Evolutionary conservation across 2,797 vertebrate species (phyloP), one percentile per base, ranked within the genome.

Genomic region (Phalloptychus januarius): DNA sequence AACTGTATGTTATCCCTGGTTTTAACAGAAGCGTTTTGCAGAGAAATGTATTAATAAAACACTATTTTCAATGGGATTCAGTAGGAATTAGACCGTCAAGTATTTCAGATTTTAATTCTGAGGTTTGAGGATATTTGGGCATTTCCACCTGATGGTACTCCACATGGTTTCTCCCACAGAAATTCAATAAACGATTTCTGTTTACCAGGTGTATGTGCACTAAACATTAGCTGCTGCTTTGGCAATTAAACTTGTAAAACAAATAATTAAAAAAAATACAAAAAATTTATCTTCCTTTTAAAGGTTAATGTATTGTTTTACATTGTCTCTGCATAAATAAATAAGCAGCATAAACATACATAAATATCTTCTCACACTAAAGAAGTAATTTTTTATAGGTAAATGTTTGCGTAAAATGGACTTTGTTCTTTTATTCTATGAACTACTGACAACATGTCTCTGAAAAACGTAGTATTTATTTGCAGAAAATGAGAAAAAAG

Each of bases 121-220:
- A 80, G 80, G 87, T 91, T 80, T 86, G 88, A 86, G 84, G 81
- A 79, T 78, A 76, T 33, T 86, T 86, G 85, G 11, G 23, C 70
- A 77, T 28, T 31, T n/a, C 63, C 63, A 40, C 38, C 11, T 70
- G 40, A 70, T 44, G 25, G 40, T n/a, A 13, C 13, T 45, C 40
- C 42, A 44, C 25, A 8, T 44, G 13, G 86, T 82, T 78, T 85
- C 85, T 88, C 85, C 90, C 86, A 87, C 86, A 88, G 85, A 80
- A 78, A 79, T 81, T 91, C 89, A 91, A 92, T 87, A 88, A 87
- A 87, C 86, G 76, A 1, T 56, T 82, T 77, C 77, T 83, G 88
- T 88, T 89, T 79, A 75, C 80, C 81, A 86, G 87, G 86, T 81
- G 75, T 81, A 74, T 90, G 88, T 92, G 90, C 85, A 77, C 82